Percentiles rank a stretch among this genome's conserved stretches.
phyloP scores from a whole-genome alignment of 1,140 invertebrate genomes.

The Melitaea cinxia region DNA sequence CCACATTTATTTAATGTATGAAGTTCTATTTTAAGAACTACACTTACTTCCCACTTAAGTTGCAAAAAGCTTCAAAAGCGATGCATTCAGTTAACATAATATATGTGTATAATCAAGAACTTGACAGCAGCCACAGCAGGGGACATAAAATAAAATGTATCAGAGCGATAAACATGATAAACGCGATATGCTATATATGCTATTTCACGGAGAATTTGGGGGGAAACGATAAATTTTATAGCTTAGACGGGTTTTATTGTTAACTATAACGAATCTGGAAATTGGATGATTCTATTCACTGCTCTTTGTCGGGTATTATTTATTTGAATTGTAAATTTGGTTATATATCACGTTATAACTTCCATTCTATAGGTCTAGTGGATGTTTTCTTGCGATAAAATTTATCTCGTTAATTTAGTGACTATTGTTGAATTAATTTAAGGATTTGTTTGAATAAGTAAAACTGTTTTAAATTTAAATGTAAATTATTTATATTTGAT shows the following conservation, averaged over 20 bases:
- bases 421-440: too few species aligned
- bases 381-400: not conserved
- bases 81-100: not conserved
- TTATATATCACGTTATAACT: constrained; percentile 20
- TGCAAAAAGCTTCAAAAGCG: constrained; percentile 3
- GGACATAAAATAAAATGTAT: constrained; percentile 32
- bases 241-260: constrained; percentile 35
- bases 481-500: too few species aligned
- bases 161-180: constrained; percentile 29
- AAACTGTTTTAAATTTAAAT: too few species aligned
- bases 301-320: constrained; percentile 26
- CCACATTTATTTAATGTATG: not conserved
- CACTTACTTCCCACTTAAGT: not conserved
- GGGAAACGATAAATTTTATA: constrained; percentile 32
- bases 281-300: constrained; percentile 27
- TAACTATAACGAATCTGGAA: constrained; percentile 32
- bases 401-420: not conserved
- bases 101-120: constrained; percentile 22
- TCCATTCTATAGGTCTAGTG: not conserved
- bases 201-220: constrained; percentile 33
- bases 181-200: constrained; percentile 36
- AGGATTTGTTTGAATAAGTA: too few species aligned
- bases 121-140: constrained; percentile 14
- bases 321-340: constrained; percentile 30
- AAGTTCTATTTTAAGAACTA: constrained; percentile 1